Evolutionary conservation across 2,113 vertebrate species (phyloP).

Genomic region (Plecturocebus donacophilus): DNA sequence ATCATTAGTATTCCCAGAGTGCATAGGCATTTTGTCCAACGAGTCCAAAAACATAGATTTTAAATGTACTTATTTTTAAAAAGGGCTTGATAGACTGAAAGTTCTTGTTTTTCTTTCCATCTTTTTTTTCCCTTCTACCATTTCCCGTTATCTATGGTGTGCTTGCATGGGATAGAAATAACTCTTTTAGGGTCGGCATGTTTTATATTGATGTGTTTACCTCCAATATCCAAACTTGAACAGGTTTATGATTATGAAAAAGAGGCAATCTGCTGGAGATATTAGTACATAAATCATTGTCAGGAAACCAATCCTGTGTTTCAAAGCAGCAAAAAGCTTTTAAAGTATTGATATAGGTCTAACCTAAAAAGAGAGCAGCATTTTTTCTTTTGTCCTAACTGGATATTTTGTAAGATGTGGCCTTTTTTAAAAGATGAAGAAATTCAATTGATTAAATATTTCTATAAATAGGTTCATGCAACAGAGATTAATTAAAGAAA

Average conservation of each 20-base stretch:
- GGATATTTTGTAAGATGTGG: not conserved
- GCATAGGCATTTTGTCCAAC: not conserved
- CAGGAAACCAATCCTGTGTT: slow-evolving; percentile 62
- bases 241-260: slow-evolving; percentile 67
- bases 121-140: not conserved
- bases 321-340: slow-evolving; percentile 63
- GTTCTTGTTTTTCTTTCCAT: not conserved
- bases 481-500: slow-evolving; percentile 35
- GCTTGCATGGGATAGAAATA: not conserved
- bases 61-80: not conserved
- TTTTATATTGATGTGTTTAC: slow-evolving; percentile 61
- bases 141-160: not conserved
- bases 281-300: slow-evolving; percentile 65
- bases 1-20: not conserved
- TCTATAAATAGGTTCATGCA: slow-evolving; percentile 41
- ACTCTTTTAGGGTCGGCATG: slow-evolving; percentile 46
- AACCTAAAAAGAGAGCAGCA: not conserved
- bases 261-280: slow-evolving; percentile 45
- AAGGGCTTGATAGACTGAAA: not conserved
- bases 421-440: not conserved
- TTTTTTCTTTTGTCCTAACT: slow-evolving; percentile 7
- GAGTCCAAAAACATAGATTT: not conserved
- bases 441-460: slow-evolving; percentile 37
- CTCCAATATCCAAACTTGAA: slow-evolving; percentile 48
- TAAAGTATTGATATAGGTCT: slow-evolving; percentile 19